phyloP scores from a whole-genome alignment of 2,797 vertebrate genomes.

The Acanthopagrus latus region DNA sequence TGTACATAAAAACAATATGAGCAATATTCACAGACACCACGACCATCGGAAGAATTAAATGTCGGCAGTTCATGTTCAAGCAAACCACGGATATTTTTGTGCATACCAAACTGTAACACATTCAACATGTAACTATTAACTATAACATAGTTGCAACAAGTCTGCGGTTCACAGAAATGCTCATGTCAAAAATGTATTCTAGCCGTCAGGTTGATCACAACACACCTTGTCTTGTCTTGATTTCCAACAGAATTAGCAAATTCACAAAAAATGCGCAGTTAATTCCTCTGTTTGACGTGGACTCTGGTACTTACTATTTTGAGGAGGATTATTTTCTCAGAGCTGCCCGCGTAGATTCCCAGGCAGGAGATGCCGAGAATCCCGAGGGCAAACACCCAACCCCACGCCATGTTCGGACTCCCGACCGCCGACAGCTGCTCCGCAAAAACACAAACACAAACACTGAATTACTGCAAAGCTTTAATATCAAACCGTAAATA shows the following conservation, averaged over 20 bases:
- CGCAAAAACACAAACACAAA: background rate
- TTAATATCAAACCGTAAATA: background rate
- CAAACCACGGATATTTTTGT: too few relatives aligned
- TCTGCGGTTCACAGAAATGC: too few relatives aligned
- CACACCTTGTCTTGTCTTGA: too few relatives aligned
- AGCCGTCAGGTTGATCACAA: too few relatives aligned
- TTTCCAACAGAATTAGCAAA: background rate
- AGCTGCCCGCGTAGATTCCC: constrained; percentile 54
- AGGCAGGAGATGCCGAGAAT: constrained; percentile 50
- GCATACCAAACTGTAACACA: too few relatives aligned
- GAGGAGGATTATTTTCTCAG: constrained; percentile 45
- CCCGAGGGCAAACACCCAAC: constrained; percentile 54
- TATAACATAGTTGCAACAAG: too few relatives aligned
- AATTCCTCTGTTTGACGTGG: rapidly evolving
- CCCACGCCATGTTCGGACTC: constrained; percentile 17
- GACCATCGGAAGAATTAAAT: too few relatives aligned
- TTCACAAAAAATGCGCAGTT: background rate
- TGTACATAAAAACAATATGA: constrained; percentile 32
- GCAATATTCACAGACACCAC: background rate
- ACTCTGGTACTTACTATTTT: constrained; percentile 57
- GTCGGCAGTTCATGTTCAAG: too few relatives aligned
- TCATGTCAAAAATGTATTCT: too few relatives aligned
- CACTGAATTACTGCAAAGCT: background rate
- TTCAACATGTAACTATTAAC: too few relatives aligned
- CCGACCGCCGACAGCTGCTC: constrained; percentile 28